Evolutionary conservation across 2,797 vertebrate genomes (phyloP).

Genomic region (Manis javanica): DNA sequence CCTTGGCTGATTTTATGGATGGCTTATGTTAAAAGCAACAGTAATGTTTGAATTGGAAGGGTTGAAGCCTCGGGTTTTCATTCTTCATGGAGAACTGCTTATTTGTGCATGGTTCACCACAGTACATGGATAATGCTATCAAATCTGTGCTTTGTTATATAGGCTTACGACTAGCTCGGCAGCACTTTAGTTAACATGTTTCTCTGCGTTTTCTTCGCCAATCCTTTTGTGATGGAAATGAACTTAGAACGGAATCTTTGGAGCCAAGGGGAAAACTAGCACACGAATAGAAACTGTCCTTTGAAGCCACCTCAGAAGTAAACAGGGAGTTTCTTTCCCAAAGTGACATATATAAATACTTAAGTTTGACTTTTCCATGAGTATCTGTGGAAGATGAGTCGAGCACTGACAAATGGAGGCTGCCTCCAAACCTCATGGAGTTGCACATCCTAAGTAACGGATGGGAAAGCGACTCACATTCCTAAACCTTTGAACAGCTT

Average conservation of each 20-base stretch:
- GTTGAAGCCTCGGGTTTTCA: constrained; percentile 81
- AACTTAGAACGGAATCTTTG: constrained; percentile 76
- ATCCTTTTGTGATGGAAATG: constrained; percentile 80
- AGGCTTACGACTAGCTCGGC: constrained; percentile 77
- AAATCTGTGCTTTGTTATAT: constrained; percentile 86
- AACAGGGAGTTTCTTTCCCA: background rate
- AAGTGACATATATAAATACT: background rate
- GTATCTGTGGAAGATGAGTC: background rate
- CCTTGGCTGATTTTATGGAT: constrained; percentile 84
- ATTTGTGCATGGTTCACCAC: constrained; percentile 87
- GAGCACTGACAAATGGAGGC: background rate
- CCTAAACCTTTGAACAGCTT: background rate
- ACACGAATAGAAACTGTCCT: constrained; percentile 66
- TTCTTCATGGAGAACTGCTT: constrained; percentile 86
- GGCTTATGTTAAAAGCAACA: constrained; percentile 87
- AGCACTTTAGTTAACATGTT: constrained; percentile 73
- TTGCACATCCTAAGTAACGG: constrained; percentile 9
- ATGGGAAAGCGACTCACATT: constrained; percentile 3
- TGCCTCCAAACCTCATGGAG: background rate
- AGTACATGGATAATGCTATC: constrained; percentile 85
- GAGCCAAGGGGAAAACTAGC: constrained; percentile 70
- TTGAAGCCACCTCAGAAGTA: constrained; percentile 64
- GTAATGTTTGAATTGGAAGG: constrained; percentile 86
- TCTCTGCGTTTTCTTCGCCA: constrained; percentile 75
- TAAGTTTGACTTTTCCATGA: background rate